A percentile compares a stretch with the other conserved stretches of the same genome.
phyloP scores from a whole-genome alignment of 2,888 invertebrate genomes.

The Mythimna impura region DNA sequence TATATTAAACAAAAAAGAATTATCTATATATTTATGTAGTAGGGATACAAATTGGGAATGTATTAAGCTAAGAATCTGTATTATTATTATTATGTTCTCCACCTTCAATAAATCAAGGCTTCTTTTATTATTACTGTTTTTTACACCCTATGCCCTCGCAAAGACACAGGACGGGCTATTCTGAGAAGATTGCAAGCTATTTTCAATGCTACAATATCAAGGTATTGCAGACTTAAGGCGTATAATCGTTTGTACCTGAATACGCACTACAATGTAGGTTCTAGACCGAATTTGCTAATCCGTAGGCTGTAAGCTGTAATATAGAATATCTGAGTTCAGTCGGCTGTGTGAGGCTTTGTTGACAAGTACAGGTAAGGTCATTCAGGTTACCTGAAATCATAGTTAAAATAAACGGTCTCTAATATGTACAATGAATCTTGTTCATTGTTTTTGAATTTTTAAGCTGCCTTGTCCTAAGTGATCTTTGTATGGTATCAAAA shows the following conservation, averaged over 20 bases:
- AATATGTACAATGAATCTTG: neutral
- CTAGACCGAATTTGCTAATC: slow-evolving; percentile 54
- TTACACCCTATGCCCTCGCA: neutral
- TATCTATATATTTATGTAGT: no score
- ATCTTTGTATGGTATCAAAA: neutral
- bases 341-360: slow-evolving; percentile 53
- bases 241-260: slow-evolving; percentile 20
- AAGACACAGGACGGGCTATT: neutral
- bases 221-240: neutral
- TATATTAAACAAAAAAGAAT: no score
- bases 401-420: slow-evolving; percentile 2
- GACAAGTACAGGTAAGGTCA: slow-evolving; percentile 28
- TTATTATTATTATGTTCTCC: no score
- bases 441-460: neutral
- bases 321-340: slow-evolving; percentile 44
- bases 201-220: slow-evolving; percentile 10
- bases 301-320: slow-evolving; percentile 38
- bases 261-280: slow-evolving; percentile 37
- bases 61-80: no score
- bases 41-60: no score
- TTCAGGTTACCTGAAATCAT: neutral
- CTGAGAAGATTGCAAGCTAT: slow-evolving; percentile 10
- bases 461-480: neutral
- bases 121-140: neutral
- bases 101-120: no score